Percentiles rank a stretch among this genome's conserved stretches.
These are phyloP conservation scores for Apostichopus californicus DNA, from an alignment of 35 echinoderm and acorn worm species.

Conservation along the genomic window DNA sequence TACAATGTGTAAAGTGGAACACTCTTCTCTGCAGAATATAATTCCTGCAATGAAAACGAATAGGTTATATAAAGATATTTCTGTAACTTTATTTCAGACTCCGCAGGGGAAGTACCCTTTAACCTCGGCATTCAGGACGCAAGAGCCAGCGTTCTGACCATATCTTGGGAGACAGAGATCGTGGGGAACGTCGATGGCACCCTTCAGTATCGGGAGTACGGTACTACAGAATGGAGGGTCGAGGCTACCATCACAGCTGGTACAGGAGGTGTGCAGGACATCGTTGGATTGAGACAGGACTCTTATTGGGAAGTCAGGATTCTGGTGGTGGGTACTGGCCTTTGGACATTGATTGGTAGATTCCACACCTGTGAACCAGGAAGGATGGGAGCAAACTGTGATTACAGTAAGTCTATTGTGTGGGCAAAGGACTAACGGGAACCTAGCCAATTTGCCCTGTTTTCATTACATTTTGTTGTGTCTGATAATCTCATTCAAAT, in stretches of 20 bases:
- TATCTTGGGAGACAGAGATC: constrained; percentile 60
- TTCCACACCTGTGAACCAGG: constrained; percentile 84
- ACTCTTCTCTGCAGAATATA: too few relatives aligned
- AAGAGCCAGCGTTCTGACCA: constrained; percentile 62
- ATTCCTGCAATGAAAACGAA: too few relatives aligned
- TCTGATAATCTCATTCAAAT: neutral
- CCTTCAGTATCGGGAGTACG: constrained; percentile 72
- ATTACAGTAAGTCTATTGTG: constrained; percentile 68
- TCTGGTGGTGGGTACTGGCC: constrained; percentile 11
- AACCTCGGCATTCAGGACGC: constrained; percentile 83
- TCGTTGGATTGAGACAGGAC: constrained; percentile 63
- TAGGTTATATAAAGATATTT: neutral
- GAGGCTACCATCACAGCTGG: constrained; percentile 42
- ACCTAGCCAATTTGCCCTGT: too few relatives aligned
- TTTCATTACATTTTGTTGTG: too few relatives aligned
- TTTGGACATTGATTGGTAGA: constrained; percentile 58
- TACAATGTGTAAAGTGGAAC: too few relatives aligned
- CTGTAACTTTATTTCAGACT: constrained; percentile 47
- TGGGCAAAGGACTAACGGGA: too few relatives aligned
- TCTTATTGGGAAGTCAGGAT: constrained; percentile 84
- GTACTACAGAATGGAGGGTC: constrained; percentile 61
- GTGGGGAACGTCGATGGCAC: neutral
- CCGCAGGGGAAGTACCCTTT: constrained; percentile 61
- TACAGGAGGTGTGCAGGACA: constrained; percentile 36
- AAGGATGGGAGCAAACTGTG: constrained; percentile 86